Evolutionary conservation across 2,113 vertebrate species (phyloP).

Genomic region (Perca schrenkii): DNA sequence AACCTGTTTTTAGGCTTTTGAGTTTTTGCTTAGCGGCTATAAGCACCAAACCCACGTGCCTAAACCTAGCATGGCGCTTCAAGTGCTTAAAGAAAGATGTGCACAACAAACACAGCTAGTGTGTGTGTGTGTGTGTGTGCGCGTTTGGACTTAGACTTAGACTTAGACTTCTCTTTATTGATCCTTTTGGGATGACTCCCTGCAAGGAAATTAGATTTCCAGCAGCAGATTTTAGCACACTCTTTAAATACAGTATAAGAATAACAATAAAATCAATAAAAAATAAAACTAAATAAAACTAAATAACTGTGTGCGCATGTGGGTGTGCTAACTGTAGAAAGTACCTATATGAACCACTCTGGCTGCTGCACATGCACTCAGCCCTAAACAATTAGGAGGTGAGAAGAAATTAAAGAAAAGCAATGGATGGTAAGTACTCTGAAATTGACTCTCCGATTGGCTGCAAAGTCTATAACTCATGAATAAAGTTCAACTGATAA

Average conservation of each 20-base stretch:
- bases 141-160: no score
- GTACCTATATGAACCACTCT: background rate
- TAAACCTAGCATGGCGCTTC: background rate
- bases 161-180: no score
- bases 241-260: no score
- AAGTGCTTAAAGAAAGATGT: background rate
- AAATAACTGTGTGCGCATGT: background rate
- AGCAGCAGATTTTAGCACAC: no score
- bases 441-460: background rate
- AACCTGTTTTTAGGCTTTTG: background rate
- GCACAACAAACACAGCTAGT: background rate
- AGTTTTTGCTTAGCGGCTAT: background rate
- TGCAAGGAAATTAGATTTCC: no score
- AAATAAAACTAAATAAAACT: no score
- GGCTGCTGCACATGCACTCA: background rate
- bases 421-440: background rate
- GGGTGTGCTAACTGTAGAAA: background rate
- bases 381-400: slow-evolving; percentile 2
- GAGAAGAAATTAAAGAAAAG: background rate
- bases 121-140: background rate
- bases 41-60: background rate
- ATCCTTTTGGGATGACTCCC: no score
- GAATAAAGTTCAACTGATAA: slow-evolving; percentile 8
- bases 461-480: background rate
- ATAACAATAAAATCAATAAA: no score